These are phyloP conservation scores for Drosophila arizonae DNA, from an alignment of 1,140 invertebrate species.

Conservation along the genomic window DNA sequence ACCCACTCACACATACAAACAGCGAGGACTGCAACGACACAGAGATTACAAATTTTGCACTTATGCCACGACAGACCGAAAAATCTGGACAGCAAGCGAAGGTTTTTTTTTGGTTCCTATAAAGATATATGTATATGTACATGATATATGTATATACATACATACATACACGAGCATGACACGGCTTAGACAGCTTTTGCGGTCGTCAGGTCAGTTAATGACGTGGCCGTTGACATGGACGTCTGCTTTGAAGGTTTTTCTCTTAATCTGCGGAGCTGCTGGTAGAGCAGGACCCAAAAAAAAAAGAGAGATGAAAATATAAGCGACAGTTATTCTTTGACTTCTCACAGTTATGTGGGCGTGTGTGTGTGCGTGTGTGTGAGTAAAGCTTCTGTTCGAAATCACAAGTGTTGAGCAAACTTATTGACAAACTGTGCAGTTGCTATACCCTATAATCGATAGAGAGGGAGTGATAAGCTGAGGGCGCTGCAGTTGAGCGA, in stretches of 20 bases:
- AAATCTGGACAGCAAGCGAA: conserved; percentile 16
- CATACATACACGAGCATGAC: conserved; percentile 17
- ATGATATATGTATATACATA: conserved; percentile 8
- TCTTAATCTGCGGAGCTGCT: conserved; percentile 51
- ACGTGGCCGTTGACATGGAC: conserved; percentile 48
- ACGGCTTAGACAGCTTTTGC: conserved; percentile 69
- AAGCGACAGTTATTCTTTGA: conserved; percentile 31
- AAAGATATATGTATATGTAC: conserved; percentile 25
- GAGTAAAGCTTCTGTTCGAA: conserved; percentile 1
- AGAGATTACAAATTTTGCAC: conserved; percentile 80
- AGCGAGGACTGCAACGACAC: conserved; percentile 32
- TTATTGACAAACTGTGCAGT: neutral
- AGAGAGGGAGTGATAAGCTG: neutral
- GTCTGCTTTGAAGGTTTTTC: conserved; percentile 74
- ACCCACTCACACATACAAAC: no score
- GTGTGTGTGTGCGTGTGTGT: neutral
- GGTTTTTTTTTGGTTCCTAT: conserved; percentile 38
- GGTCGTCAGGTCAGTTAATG: conserved; percentile 71
- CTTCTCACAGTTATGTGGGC: conserved; percentile 4
- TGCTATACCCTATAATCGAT: neutral
- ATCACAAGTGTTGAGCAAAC: conserved; percentile 11
- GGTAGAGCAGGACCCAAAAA: neutral
- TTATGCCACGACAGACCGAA: conserved; percentile 52
- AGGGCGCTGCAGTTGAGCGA: no score
- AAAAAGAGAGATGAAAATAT: conserved; percentile 1